phyloP scores from a whole-genome alignment of 2,797 vertebrate species.

The Onychomys leucogaster region DNA sequence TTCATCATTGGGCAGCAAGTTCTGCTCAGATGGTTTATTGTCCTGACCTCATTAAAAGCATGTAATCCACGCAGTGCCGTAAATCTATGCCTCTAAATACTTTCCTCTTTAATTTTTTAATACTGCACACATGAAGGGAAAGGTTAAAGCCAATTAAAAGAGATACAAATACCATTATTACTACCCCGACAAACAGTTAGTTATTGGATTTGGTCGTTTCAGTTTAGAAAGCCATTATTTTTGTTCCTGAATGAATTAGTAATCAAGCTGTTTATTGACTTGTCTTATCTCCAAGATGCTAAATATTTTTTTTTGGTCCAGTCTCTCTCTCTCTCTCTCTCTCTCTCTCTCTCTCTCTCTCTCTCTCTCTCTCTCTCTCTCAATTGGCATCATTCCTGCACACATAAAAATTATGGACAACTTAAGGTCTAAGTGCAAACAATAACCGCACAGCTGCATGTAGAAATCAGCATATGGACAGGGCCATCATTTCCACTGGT shows the following conservation, averaged over 20 bases:
- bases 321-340: slow-evolving; percentile 74
- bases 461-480: slow-evolving; percentile 60
- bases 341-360: slow-evolving; percentile 72
- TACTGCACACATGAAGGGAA: slow-evolving; percentile 84
- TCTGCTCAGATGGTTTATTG: slow-evolving; percentile 84
- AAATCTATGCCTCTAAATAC: slow-evolving; percentile 87
- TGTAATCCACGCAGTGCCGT: slow-evolving; percentile 82
- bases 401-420: slow-evolving; percentile 75
- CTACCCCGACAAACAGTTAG: slow-evolving; percentile 82
- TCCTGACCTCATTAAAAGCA: slow-evolving; percentile 87
- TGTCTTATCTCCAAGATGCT: slow-evolving; percentile 67
- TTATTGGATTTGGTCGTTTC: slow-evolving; percentile 83
- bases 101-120: slow-evolving; percentile 87
- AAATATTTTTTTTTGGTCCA: slow-evolving; percentile 62
- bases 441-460: slow-evolving; percentile 71
- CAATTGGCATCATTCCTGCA: slow-evolving; percentile 65
- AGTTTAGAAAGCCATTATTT: slow-evolving; percentile 81
- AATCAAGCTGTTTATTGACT: slow-evolving; percentile 84
- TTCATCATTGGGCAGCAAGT: slow-evolving; percentile 83
- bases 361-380: slow-evolving; percentile 74
- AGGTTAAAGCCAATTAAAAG: slow-evolving; percentile 88
- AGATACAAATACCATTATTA: slow-evolving; percentile 86
- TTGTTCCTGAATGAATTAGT: slow-evolving; percentile 83
- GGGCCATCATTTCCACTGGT: slow-evolving; percentile 60
- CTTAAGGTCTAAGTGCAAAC: slow-evolving; percentile 67